These are phyloP conservation scores for Microvelia longipes DNA, from an alignment of 1,140 invertebrate genomes.

Conservation along the genomic window DNA sequence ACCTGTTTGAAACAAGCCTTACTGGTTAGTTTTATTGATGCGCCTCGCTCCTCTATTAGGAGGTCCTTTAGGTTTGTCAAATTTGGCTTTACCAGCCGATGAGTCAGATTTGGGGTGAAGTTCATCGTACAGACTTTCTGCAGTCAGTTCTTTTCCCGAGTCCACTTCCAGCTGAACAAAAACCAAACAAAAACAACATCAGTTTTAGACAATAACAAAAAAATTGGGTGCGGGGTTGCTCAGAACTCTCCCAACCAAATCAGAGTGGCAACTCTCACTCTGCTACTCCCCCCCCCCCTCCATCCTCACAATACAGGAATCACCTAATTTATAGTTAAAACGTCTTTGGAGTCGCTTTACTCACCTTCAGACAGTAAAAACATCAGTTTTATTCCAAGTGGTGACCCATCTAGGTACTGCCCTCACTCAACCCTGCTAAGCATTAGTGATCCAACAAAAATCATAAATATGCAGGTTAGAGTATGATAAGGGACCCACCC, in stretches of 20 bases:
- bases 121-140: constrained; percentile 79
- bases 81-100: constrained; percentile 37
- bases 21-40: constrained; percentile 50
- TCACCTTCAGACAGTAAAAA: no score
- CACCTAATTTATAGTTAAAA: no score
- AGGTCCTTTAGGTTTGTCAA: constrained; percentile 89
- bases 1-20: constrained; percentile 5
- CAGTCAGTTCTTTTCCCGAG: constrained; percentile 70
- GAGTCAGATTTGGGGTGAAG: constrained; percentile 84
- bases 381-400: no score
- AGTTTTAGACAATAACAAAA: neutral
- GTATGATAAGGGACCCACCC: no score
- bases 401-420: no score
- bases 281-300: no score
- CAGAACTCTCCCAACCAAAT: neutral
- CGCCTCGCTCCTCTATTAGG: constrained; percentile 78
- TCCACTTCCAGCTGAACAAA: constrained; percentile 77
- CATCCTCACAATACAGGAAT: no score
- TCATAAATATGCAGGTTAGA: no score
- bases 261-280: neutral
- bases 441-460: no score
- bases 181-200: constrained; percentile 2
- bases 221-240: no score
- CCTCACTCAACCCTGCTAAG: no score
- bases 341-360: no score